A percentile compares a stretch with the other conserved stretches of the same genome.
Evolutionary conservation across 2,888 invertebrate genomes (phyloP).

Genomic region (Drosophila longiperda): DNA sequence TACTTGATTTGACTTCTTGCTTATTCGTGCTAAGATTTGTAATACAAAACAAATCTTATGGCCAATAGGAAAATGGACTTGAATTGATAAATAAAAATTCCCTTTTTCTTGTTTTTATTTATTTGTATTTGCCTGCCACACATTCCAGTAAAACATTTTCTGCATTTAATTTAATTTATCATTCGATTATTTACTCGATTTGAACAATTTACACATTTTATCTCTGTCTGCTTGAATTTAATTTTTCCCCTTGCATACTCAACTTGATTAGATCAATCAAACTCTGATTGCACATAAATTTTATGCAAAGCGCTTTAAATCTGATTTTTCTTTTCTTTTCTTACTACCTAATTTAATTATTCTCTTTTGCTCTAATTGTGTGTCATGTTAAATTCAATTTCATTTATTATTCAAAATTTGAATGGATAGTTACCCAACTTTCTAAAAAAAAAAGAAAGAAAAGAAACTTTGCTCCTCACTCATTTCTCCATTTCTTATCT

Average conservation of each 20-base stretch:
- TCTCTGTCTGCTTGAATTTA: slow-evolving; percentile 5
- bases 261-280: slow-evolving; percentile 29
- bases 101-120: accelerated
- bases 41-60: background rate
- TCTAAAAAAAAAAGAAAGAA: background rate
- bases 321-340: background rate
- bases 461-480: background rate
- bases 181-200: background rate
- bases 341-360: slow-evolving; percentile 28
- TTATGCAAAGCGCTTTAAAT: slow-evolving; percentile 5
- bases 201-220: slow-evolving; percentile 8
- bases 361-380: slow-evolving; percentile 60
- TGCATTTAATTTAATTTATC: background rate
- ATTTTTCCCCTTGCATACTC: background rate
- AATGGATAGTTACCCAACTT: slow-evolving; percentile 47
- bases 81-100: background rate
- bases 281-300: background rate
- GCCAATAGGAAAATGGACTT: background rate
- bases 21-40: background rate
- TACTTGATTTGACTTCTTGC: background rate
- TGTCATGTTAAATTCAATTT: slow-evolving; percentile 59
- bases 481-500: slow-evolving; percentile 1
- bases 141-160: background rate
- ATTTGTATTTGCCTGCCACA: background rate
- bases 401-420: slow-evolving; percentile 32